phyloP scores from a whole-genome alignment of 1,140 invertebrate genomes.

The Aradophagus sp. region DNA sequence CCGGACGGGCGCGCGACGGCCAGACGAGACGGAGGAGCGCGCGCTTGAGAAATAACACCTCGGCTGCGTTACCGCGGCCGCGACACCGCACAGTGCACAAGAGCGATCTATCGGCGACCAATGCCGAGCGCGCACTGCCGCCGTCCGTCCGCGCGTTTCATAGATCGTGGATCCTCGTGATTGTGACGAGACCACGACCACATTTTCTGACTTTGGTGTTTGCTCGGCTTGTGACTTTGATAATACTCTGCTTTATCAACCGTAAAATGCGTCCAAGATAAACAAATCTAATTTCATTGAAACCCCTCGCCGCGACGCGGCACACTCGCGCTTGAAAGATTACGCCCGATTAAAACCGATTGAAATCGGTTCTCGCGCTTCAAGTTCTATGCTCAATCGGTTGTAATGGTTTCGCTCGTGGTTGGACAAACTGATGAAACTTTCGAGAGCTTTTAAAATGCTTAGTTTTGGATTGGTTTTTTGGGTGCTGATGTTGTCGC shows the following conservation, averaged over 20 bases:
- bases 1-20: constrained; percentile 2
- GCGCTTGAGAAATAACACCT: constrained; percentile 24
- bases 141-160: constrained; percentile 29
- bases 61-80: constrained; percentile 7
- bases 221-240: constrained; percentile 25
- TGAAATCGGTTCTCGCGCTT: no score
- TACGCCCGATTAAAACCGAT: no score
- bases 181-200: constrained; percentile 23
- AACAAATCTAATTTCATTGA: not conserved
- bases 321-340: no score
- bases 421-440: no score
- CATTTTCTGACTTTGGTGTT: constrained; percentile 33
- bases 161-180: constrained; percentile 45
- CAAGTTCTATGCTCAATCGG: no score
- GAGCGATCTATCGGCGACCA: constrained; percentile 56
- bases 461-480: no score
- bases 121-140: constrained; percentile 61
- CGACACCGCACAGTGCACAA: constrained; percentile 6
- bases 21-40: constrained; percentile 13
- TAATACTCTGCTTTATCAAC: constrained; percentile 35
- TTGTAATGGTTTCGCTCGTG: no score
- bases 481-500: no score
- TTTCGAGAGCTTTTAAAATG: no score
- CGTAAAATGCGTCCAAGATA: constrained; percentile 12
- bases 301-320: no score